Percentiles rank a stretch among this genome's conserved stretches.
These are phyloP conservation scores for Macropus fuliginosus DNA, from an alignment of 2,797 vertebrate genomes.

Conservation along the genomic window DNA sequence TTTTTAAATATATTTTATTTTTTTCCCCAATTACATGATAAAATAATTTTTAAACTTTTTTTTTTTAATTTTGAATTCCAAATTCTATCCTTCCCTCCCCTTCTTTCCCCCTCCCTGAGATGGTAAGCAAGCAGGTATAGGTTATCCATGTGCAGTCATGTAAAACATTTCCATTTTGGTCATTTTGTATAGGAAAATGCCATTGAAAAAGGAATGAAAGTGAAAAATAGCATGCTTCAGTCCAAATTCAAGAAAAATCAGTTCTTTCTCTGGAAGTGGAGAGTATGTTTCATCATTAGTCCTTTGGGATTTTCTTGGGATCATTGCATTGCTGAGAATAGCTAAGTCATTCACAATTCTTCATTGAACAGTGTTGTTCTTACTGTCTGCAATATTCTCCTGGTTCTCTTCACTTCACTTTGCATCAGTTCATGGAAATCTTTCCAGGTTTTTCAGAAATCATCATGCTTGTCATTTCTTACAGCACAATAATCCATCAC, in stretches of 20 bases:
- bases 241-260: neutral
- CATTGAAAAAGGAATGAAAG: neutral
- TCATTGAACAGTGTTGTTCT: neutral
- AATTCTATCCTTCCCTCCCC: neutral
- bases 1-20: slow-evolving; percentile 12
- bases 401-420: neutral
- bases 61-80: neutral
- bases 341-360: neutral
- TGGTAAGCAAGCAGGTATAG: too few relatives aligned
- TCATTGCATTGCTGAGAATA: neutral
- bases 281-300: neutral
- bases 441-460: neutral
- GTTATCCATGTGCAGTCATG: neutral
- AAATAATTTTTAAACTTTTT: neutral
- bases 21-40: neutral
- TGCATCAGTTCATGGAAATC: neutral
- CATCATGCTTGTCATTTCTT: neutral
- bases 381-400: neutral
- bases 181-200: neutral
- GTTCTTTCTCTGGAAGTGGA: neutral
- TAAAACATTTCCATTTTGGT: neutral
- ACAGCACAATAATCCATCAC: neutral
- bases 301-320: neutral
- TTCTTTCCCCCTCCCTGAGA: too few relatives aligned
- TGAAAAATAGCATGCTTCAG: neutral